Base-by-base conservation (phyloP, 2,888 invertebrate genomes). In the Xiphydria camelus region DNA sequence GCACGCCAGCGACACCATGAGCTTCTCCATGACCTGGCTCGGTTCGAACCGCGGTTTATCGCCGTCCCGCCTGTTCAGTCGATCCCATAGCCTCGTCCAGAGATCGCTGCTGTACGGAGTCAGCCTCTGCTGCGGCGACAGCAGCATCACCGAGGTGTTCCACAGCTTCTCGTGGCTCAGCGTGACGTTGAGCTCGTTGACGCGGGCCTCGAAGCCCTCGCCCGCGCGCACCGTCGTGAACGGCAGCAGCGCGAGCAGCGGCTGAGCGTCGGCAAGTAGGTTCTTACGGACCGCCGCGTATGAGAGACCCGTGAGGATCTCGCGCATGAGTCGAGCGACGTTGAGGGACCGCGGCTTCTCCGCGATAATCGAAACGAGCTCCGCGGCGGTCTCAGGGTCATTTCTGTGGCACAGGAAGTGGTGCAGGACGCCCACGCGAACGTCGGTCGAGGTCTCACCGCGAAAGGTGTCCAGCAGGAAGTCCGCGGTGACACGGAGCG, bases 71-170 rank as follows among this genome's bases (percentile, higher is more conserved):
- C 81, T 82, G 37, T 81, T 80, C 21, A 89, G 80, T 51, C 85
- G 83, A 58, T 85, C 86, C 89, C 90, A 91, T 56, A 91, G 76
- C 51, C 86, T 82, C 26, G 89, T 90, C 91, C 91, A 92, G 62
- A 89, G 82, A 74, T 92, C 91, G 51, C 85, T 84, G 38, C 86
- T 80, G 74, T 89, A 91, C 45, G 90, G 90, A n/a, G 87, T 83
- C 34, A 92, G 82, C 50, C 92, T 81, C 75, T 92, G 91, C 44
- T 90, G 86, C 1, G 91, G 91, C 2, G 91, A 88, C 40, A 92
- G 77, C 36, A 93, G 78, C 84, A 91, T 91, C 75, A 89, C 90
- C 17, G 87, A 83, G 7, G 89, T 88, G 68, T 89, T 89, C 85
- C 88, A 89, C 38, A 91, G 77, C 55, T 84, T 83, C 75, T 90